These are phyloP conservation scores for Albula goreensis DNA, from an alignment of 2,113 vertebrate genomes.

Conservation along the genomic window DNA sequence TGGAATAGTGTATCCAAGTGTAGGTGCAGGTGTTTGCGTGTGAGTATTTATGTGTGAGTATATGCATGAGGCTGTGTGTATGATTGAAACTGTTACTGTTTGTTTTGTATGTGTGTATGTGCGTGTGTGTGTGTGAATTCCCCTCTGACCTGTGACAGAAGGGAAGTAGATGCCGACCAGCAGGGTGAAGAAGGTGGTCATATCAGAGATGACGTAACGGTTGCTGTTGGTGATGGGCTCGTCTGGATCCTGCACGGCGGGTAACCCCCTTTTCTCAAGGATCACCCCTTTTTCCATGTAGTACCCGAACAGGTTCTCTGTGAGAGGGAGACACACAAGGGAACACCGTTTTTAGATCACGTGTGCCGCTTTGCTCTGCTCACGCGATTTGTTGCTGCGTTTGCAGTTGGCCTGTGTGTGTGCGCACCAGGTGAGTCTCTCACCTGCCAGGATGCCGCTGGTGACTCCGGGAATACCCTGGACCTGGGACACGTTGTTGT, in stretches of 20 bases:
- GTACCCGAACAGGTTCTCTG: slow-evolving; percentile 91
- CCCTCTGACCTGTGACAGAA: slow-evolving; percentile 90
- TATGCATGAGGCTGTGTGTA: neutral
- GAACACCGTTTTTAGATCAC: too few relatives aligned
- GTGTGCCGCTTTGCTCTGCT: too few relatives aligned
- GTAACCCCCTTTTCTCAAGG: slow-evolving; percentile 78
- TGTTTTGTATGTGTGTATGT: neutral
- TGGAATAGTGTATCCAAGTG: too few relatives aligned
- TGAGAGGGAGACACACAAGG: neutral
- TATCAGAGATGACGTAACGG: slow-evolving; percentile 90
- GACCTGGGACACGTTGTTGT: slow-evolving; percentile 88
- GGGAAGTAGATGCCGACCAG: slow-evolving; percentile 98
- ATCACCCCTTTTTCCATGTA: slow-evolving; percentile 86
- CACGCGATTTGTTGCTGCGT: too few relatives aligned
- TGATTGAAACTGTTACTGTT: neutral
- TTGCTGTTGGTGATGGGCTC: slow-evolving; percentile 69
- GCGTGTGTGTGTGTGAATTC: neutral
- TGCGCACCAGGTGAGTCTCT: neutral
- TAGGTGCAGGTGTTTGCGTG: neutral
- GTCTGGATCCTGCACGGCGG: slow-evolving; percentile 64
- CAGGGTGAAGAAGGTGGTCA: slow-evolving; percentile 95
- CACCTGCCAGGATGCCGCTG: slow-evolving; percentile 91
- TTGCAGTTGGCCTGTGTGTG: neutral
- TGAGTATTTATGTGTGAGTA: neutral
- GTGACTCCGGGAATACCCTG: slow-evolving; percentile 91